Base-by-base conservation (phyloP, 2,797 vertebrate genomes). In the Typhlichthys eigenmanni region DNA sequence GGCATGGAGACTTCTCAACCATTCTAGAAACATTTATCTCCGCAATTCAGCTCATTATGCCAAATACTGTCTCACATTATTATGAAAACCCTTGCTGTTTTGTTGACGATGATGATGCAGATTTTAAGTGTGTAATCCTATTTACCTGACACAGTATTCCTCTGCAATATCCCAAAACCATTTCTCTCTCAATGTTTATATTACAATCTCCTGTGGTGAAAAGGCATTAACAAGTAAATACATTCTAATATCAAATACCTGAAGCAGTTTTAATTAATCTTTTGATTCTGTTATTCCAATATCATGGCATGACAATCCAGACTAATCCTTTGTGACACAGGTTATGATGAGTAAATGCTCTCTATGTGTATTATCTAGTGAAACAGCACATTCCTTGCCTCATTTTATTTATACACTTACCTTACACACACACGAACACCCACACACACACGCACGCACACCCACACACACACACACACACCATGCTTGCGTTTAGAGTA, bases 401-500 rank as follows among this genome's bases (percentile, higher is more conserved):
- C 4, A 38, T 38, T 38, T 38, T 38, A 8, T 38, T 38, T 38
- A 8, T 8, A 38, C 8, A 38, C 34, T 38, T 38, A 38, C 6
- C 60, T 47, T 48, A 19, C 16, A n/a, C 58, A n/a, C 63, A 46
- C 51, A 34, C 64, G 43, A 58, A 63, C 60, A 47, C 66, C 59
- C 55, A 55, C 34, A 62, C 47, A 48, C 19, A 53, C 57, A 49
- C 38, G 49, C 58, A 16, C 51, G 29, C n/a, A 55, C 71, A 71
- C 55, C 61, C 54, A 57, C 55, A 55, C 68, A 72, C 48, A 66
- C 13, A 24, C 24, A 24, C 24, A 24, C 24, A 24, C 24, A 24
- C 43, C 34, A 55, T 56, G 55, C 50, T 53, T 68, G 56, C 80
- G 79, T 80, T 87, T 85, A 84, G 64, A 59, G 66, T 77, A 68